These are phyloP conservation scores for Parapsyche elsis DNA, from an alignment of 1,140 invertebrate species.

Conservation along the genomic window DNA sequence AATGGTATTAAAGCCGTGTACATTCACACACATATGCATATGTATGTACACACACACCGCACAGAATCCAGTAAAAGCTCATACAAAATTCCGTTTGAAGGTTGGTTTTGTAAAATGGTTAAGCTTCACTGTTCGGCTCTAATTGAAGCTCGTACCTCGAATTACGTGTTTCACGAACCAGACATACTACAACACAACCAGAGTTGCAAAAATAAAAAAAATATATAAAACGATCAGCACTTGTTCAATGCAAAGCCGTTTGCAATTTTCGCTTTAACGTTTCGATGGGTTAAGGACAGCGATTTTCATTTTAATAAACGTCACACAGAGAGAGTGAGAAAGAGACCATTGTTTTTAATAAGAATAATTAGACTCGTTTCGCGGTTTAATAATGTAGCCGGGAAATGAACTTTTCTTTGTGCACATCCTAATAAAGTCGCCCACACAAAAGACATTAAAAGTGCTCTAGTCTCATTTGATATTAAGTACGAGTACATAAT, in stretches of 20 bases:
- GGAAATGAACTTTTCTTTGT: constrained; percentile 16
- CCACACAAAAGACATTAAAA: constrained; percentile 2
- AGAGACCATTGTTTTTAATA: no score
- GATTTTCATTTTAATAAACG: no score
- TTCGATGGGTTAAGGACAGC: no score
- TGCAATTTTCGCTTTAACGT: not conserved
- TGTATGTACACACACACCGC: not conserved
- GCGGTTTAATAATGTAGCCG: not conserved
- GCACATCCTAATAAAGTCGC: no score
- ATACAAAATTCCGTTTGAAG: no score
- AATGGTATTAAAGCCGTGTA: not conserved
- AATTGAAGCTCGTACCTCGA: not conserved
- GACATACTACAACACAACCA: not conserved
- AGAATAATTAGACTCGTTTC: not conserved
- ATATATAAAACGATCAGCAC: not conserved
- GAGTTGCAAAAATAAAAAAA: not conserved
- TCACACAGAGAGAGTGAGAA: no score
- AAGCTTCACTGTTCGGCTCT: not conserved
- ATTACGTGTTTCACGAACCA: not conserved
- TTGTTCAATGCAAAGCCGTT: not conserved
- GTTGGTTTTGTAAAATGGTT: not conserved
- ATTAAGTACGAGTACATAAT: not conserved
- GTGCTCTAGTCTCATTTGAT: not conserved
- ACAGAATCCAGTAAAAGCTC: not conserved
- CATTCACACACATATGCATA: no score